Base-by-base conservation (phyloP, 2,113 vertebrate genomes). In the Elachura formosa region DNA sequence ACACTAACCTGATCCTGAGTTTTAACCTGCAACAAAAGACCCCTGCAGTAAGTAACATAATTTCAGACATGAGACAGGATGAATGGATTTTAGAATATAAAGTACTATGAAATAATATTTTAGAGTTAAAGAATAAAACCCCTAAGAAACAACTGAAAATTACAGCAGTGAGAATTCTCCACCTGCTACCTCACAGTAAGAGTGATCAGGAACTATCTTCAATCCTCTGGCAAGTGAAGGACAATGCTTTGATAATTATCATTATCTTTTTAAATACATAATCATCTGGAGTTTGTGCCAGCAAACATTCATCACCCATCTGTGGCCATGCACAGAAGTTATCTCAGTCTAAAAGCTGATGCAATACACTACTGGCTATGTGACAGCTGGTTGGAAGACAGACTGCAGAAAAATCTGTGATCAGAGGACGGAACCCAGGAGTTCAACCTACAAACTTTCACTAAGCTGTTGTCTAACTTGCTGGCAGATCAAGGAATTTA, bases 161-260 rank as follows among this genome's bases (percentile, higher is more conserved):
- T 78, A 69, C 11, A 25, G 29, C 77, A 63, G 15, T 87, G 31
- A 79, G 14, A 72, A 61, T 91, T 82, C 43, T 92, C 40, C 14
- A 94, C 43, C 41, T 82, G 81, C 22, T 58, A 62, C 15, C 46
- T 75, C 66, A 75, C 18, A 66, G 24, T 76, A 72, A 62, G 22
- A 54, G 34, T 73, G 56, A 87, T 87, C 64, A 75, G 61, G 34
- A 93, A 26, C 16, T 79, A 31, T 46, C 38, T 93, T 74, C 59
- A 93, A 67, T 55, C 26, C 38, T 73, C 46, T 95, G 62, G 49
- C 71, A 82, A 91, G 13, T 49, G 26, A 41, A 76, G 21, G 52
- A 84, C 73, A 87, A 94, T 73, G 87, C 31, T 91, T 93, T 72
- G 49, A 62, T 94, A 95, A 96, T 95, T 93, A 91, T 95, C 77